Percentiles rank a stretch among this genome's conserved stretches.
These are phyloP conservation scores for Drosophila anomelani DNA, from an alignment of 2,888 invertebrate species.

Conservation along the genomic window DNA sequence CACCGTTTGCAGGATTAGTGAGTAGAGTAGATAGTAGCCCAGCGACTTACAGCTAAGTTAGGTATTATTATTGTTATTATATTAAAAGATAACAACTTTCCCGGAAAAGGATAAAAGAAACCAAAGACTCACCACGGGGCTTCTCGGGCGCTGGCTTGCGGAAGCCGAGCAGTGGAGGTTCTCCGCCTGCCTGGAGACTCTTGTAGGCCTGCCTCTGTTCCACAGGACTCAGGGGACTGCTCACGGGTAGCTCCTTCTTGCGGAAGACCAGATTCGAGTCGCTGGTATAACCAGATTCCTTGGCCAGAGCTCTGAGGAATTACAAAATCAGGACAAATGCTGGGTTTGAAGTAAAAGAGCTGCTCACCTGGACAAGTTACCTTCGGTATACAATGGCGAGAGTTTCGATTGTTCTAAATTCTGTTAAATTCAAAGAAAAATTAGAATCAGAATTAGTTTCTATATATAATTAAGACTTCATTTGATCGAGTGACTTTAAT, in stretches of 20 bases:
- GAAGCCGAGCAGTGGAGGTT: conserved; percentile 96
- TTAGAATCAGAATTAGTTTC: conserved; percentile 14
- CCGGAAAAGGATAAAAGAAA: neutral
- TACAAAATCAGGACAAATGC: neutral
- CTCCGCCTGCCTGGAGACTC: conserved; percentile 96
- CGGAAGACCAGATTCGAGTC: conserved; percentile 95
- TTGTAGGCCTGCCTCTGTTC: conserved; percentile 94
- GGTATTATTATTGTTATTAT: neutral
- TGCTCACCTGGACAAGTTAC: conserved; percentile 91
- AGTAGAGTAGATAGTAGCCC: conserved; percentile 32
- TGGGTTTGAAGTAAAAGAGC: no score
- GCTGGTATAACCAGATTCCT: conserved; percentile 96
- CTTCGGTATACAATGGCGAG: conserved; percentile 88
- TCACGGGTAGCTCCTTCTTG: conserved; percentile 88
- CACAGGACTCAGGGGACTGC: conserved; percentile 90
- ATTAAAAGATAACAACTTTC: conserved; percentile 23
- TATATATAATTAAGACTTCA: accelerated
- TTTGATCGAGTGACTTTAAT: conserved; percentile 31
- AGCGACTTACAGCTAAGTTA: conserved; percentile 27
- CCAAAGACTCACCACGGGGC: conserved; percentile 88
- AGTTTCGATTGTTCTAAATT: conserved; percentile 90
- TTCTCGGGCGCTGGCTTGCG: conserved; percentile 95
- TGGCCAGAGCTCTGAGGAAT: conserved; percentile 89
- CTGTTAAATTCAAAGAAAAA: conserved; percentile 85
- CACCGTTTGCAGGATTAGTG: conserved; percentile 62